A percentile compares a stretch with the other conserved stretches of the same genome.
Conservation (phyloP, 2,797 vertebrate species). For the Capromys pilorides region DNA sequence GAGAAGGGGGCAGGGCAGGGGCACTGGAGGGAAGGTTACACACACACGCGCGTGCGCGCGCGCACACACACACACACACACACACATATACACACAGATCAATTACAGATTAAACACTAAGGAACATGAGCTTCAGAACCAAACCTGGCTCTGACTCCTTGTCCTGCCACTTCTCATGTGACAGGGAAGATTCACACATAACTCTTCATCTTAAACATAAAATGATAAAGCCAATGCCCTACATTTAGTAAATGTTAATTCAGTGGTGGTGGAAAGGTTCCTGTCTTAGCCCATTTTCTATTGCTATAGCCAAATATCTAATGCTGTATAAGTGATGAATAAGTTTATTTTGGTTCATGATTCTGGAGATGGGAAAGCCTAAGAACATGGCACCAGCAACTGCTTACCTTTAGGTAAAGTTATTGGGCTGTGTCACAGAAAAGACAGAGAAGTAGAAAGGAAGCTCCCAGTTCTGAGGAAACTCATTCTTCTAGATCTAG, state of each 20-base stretch:
- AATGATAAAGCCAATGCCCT: neutral
- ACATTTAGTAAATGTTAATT: neutral
- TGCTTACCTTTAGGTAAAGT: neutral
- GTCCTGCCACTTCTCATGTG: neutral
- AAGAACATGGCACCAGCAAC: neutral
- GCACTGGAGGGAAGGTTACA: neutral
- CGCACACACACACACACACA: neutral
- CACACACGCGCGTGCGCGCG: no score
- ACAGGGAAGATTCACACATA: neutral
- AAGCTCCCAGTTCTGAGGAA: neutral
- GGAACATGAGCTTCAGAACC: neutral
- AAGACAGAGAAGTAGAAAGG: neutral
- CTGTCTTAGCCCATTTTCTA: neutral
- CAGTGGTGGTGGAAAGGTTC: neutral
- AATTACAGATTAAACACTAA: neutral
- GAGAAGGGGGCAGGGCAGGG: neutral
- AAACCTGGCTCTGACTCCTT: neutral
- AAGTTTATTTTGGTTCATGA: neutral
- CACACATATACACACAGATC: neutral
- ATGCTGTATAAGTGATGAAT: neutral
- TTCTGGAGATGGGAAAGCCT: neutral
- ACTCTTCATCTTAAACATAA: constrained; percentile 1
- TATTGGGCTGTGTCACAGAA: neutral
- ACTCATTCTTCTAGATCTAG: neutral
- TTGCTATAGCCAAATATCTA: neutral